phyloP scores from a whole-genome alignment of 2,797 vertebrate species.

The Sebastes itinus region DNA sequence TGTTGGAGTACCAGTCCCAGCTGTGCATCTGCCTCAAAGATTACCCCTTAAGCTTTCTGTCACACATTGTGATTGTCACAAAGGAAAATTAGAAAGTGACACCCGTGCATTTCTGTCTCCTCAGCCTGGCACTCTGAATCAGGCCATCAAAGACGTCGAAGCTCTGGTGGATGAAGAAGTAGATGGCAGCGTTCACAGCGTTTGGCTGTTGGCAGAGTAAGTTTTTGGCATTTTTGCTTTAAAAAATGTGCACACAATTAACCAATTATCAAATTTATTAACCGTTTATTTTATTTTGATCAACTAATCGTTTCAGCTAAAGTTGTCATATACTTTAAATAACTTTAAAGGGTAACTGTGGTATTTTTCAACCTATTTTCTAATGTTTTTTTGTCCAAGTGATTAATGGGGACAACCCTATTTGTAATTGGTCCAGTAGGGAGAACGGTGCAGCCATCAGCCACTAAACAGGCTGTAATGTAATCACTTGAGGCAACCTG shows the following conservation, averaged over 20 bases:
- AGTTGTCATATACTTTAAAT: neutral
- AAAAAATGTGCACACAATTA: neutral
- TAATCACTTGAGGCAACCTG: no score
- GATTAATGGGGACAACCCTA: no score
- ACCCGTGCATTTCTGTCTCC: constrained; percentile 36
- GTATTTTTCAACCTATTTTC: neutral
- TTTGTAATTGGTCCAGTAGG: no score
- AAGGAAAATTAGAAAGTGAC: constrained; percentile 60
- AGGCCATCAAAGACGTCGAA: constrained; percentile 83
- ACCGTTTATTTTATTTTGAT: neutral
- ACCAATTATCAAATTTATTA: neutral
- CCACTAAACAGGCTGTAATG: no score
- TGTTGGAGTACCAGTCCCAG: constrained; percentile 41
- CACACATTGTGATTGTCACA: constrained; percentile 51
- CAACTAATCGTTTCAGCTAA: neutral
- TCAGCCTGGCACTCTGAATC: constrained; percentile 85
- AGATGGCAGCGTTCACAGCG: constrained; percentile 78
- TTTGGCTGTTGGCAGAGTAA: constrained; percentile 88
- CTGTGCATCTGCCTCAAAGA: constrained; percentile 53
- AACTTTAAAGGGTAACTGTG: neutral
- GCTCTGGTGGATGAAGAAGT: constrained; percentile 63
- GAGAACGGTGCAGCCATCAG: no score
- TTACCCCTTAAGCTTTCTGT: constrained; percentile 50
- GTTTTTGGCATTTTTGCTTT: constrained; percentile 29
- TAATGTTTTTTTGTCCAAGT: neutral